These are phyloP conservation scores for Lasioglossum zephyrum DNA, from an alignment of 2,888 invertebrate species.

Conservation along the genomic window DNA sequence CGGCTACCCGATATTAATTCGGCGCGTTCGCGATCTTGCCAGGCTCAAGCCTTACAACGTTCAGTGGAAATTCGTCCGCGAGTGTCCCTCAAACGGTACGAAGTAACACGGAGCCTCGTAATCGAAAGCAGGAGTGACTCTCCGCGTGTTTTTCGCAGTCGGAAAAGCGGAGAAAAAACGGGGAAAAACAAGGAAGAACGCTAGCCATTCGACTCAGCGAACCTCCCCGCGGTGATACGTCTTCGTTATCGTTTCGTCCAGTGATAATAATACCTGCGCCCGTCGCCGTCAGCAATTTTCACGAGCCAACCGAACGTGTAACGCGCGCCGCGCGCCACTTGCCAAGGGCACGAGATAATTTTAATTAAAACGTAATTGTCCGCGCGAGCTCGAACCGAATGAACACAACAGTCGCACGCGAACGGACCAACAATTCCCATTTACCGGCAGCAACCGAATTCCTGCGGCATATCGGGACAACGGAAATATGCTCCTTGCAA, in stretches of 20 bases:
- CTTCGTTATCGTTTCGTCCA: background rate
- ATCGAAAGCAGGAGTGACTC: background rate
- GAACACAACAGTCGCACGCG: constrained; percentile 3
- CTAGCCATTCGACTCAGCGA: background rate
- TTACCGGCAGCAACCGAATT: constrained; percentile 29
- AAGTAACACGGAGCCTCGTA: background rate
- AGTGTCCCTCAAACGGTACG: no score
- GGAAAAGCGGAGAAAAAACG: background rate
- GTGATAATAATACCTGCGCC: constrained; percentile 13
- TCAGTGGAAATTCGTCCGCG: no score
- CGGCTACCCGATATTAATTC: no score
- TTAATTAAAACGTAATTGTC: constrained; percentile 60
- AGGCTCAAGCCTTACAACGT: no score
- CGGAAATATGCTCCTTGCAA: background rate
- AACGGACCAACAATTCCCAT: constrained; percentile 46
- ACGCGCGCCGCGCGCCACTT: constrained; percentile 3
- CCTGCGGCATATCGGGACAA: constrained; percentile 22
- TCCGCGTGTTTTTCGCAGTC: background rate
- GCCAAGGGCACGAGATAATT: constrained; percentile 41
- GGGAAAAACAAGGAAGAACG: background rate
- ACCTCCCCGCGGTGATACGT: background rate
- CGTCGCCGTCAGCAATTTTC: constrained; percentile 27
- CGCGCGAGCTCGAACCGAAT: constrained; percentile 27
- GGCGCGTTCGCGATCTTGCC: no score
- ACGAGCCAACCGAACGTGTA: constrained; percentile 16